Evolutionary conservation across 2,888 invertebrate species (phyloP).

Genomic region (Meliscaeva auricollis): DNA sequence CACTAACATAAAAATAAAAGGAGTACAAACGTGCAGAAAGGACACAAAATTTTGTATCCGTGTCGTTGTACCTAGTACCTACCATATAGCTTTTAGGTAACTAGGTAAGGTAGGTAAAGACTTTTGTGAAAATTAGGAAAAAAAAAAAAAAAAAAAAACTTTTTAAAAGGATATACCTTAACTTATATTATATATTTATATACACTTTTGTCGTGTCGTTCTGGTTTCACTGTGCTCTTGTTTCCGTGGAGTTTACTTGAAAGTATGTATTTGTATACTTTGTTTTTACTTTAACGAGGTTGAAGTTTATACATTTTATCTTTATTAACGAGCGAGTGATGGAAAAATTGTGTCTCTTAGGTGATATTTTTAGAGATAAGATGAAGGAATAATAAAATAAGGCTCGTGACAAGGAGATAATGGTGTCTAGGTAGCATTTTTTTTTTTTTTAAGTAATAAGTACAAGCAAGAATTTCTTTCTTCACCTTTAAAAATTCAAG

Average conservation of each 20-base stretch:
- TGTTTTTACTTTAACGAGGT: conserved; percentile 65
- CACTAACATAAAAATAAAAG: conserved; percentile 28
- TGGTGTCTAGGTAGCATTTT: not conserved
- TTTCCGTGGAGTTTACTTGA: conserved; percentile 40
- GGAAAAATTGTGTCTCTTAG: conserved; percentile 51
- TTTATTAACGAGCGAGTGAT: conserved; percentile 44
- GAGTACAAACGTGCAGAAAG: conserved; percentile 31
- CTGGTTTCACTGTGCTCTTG: conserved; percentile 6
- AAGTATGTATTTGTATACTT: conserved; percentile 35
- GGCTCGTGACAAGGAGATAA: conserved; percentile 28
- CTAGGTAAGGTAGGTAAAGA: conserved; percentile 7
- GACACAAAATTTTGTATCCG: conserved; percentile 9
- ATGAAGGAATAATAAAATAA: conserved; percentile 19
- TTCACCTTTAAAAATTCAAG: not conserved
- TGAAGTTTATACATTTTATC: conserved; percentile 60
- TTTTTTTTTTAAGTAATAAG: not conserved
- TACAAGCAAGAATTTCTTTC: not conserved
- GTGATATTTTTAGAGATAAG: conserved; percentile 32
- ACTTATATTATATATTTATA: conserved; percentile 10
- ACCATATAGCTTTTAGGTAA: not conserved
- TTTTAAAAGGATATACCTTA: conserved; percentile 41
- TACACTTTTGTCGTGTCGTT: not conserved
- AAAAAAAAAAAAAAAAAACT: conserved; percentile 49
- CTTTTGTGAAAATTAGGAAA: conserved; percentile 66
- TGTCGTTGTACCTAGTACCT: not conserved